phyloP scores from a whole-genome alignment of 2,113 vertebrate species.

The Psittacus erithacus region DNA sequence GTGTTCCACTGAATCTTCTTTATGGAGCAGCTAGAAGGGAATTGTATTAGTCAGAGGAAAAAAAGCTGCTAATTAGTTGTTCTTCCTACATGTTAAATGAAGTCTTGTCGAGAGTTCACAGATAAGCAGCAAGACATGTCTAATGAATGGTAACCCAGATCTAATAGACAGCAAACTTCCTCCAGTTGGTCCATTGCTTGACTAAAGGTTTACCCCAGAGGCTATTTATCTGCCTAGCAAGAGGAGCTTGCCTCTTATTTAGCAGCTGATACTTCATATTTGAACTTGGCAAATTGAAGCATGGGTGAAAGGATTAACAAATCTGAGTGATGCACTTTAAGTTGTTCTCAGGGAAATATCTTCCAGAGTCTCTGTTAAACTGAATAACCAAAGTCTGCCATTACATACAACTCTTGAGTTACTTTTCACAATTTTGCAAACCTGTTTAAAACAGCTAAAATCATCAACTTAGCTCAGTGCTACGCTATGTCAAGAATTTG shows the following conservation, averaged over 20 bases:
- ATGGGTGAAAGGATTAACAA: not conserved
- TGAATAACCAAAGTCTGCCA: not conserved
- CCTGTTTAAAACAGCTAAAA: not conserved
- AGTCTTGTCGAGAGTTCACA: slow-evolving; percentile 11
- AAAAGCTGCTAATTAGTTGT: slow-evolving; percentile 51
- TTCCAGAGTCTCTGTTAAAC: not conserved
- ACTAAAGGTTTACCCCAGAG: not conserved
- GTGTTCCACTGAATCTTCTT: slow-evolving; percentile 70
- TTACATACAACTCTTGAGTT: not conserved
- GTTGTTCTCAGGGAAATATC: not conserved
- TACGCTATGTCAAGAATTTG: not conserved
- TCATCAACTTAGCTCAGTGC: not conserved
- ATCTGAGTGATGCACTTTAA: not conserved
- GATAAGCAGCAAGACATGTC: not conserved
- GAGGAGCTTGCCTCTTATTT: not conserved
- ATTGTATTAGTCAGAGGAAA: slow-evolving; percentile 8
- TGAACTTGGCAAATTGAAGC: not conserved
- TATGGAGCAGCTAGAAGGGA: slow-evolving; percentile 46
- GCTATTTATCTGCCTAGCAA: fast-evolving
- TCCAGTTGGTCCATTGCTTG: not conserved
- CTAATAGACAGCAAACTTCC: not conserved
- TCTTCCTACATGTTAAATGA: slow-evolving; percentile 41
- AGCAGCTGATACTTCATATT: not conserved
- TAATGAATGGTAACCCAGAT: not conserved
- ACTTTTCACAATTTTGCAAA: not conserved